Evolutionary conservation across 2,888 invertebrate genomes (phyloP), one percentile per base, ranked within the genome.

Genomic region (Thalpophila matura): DNA sequence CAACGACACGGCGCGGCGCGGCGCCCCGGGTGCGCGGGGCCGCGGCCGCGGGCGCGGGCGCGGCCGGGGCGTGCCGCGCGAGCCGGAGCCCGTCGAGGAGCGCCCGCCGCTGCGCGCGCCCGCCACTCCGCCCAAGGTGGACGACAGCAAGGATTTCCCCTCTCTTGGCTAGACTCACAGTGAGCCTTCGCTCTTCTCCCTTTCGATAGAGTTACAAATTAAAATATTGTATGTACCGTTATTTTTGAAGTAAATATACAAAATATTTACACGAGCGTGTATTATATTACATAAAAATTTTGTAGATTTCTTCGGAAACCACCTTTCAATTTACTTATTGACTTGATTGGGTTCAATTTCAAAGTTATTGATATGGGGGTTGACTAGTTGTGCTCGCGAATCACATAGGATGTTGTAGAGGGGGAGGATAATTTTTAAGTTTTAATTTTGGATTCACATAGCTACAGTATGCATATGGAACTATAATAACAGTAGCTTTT

Each of bases 91-190:
- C 1, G 35, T 51, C 14, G 93, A 92, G 84, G 94, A 93, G 88
- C 93, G 93, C 78, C 86, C 90, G 24, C 78, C 67, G 64, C 86
- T 86, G 69, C 89, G 91, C 66, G 83, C 82, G 51, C 88, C 83
- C 69, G 89, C 84, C 29, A 89, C 95, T 66, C 97, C 97, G 79
- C 98, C 99, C 18, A 98, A 98, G 93, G 98, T 99, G 77, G 98
- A 99, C 90, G 99, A 99, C 95, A 98, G 98, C 96, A 97, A 97
- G 92, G 99, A 99, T 95, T 99, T 99, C 95, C 99, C 99, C 82
- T 98, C 98, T 89, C 96, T 99, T 91, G 98, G 98, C 93, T 98
- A 97, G 90, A 90, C 87, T 88, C 85, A 80, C 86, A 84, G 88
- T 89, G 91, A 91, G 92, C 90, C 86, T 79, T 85, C 70, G 86